Evolutionary conservation across 2,888 invertebrate species (phyloP).

Genomic region (Oscheius onirici): DNA sequence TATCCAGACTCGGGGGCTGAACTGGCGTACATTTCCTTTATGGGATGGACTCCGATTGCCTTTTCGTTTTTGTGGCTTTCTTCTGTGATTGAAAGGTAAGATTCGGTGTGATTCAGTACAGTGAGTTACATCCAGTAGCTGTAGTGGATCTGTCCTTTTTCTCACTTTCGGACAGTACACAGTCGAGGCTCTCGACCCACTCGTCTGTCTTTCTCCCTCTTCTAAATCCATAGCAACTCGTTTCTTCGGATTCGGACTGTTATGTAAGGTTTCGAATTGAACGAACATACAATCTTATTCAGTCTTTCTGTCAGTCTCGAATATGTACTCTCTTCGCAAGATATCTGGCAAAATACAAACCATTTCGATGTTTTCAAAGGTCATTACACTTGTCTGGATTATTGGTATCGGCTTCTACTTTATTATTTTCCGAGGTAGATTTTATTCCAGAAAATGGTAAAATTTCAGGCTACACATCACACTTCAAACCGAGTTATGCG

Average conservation of each 20-base stretch:
- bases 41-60: constrained; percentile 54
- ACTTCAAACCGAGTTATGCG: constrained; percentile 38
- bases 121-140: constrained; percentile 36
- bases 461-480: constrained; percentile 26
- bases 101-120: background rate
- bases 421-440: constrained; percentile 37
- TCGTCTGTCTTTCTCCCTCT: constrained; percentile 35
- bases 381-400: constrained; percentile 42
- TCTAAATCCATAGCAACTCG: constrained; percentile 28
- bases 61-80: constrained; percentile 55
- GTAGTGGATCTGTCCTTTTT: constrained; percentile 45
- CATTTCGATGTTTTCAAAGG: constrained; percentile 49
- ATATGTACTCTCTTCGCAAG: constrained; percentile 53
- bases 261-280: no score
- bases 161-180: constrained; percentile 54
- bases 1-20: constrained; percentile 51
- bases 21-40: constrained; percentile 50
- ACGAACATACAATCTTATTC: constrained; percentile 28
- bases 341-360: constrained; percentile 51
- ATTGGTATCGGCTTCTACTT: constrained; percentile 48
- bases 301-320: constrained; percentile 49
- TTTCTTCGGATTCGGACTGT: constrained; percentile 46
- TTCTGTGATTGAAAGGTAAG: constrained; percentile 44
- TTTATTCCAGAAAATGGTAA: background rate
- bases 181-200: constrained; percentile 46